Evolutionary conservation across 2,113 vertebrate species (phyloP).

Genomic region (Boleophthalmus pectinirostris): DNA sequence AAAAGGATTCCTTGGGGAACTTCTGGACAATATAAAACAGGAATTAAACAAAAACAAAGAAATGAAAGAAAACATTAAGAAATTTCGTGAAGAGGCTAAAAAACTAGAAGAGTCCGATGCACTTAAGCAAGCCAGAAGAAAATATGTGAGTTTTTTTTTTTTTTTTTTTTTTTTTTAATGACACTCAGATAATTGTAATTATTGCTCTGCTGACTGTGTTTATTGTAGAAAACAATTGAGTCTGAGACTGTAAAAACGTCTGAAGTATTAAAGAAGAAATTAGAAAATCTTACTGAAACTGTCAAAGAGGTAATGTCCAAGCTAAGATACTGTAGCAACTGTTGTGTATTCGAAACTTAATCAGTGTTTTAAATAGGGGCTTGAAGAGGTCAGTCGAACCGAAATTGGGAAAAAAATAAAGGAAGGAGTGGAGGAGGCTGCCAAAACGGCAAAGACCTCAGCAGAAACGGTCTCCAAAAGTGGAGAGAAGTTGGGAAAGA

Average conservation of each 20-base stretch:
- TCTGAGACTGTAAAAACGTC: conserved; percentile 93
- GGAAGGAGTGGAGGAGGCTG: conserved; percentile 91
- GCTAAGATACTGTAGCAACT: not conserved
- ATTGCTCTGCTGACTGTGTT: not conserved
- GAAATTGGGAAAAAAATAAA: conserved; percentile 91
- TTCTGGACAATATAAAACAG: conserved; percentile 92
- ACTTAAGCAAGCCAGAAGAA: conserved; percentile 87
- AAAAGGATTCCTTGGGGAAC: conserved; percentile 90
- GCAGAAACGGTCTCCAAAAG: conserved; percentile 87
- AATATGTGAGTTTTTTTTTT: conserved; percentile 81
- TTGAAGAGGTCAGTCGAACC: conserved; percentile 88
- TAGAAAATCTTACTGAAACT: conserved; percentile 85
- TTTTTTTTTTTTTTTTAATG: not conserved
- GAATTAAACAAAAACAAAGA: conserved; percentile 94
- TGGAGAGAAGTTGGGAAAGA: conserved; percentile 88
- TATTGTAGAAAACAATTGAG: conserved; percentile 89
- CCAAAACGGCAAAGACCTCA: conserved; percentile 90
- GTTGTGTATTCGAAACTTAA: not conserved
- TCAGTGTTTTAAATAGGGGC: conserved; percentile 73
- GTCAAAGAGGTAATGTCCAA: conserved; percentile 89
- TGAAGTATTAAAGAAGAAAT: conserved; percentile 88
- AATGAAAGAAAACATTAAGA: conserved; percentile 96
- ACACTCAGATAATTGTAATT: not conserved
- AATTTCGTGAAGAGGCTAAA: conserved; percentile 91
- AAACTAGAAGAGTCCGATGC: conserved; percentile 94